A percentile compares a stretch with the other conserved stretches of the same genome.
Conservation (phyloP, 2,113 vertebrate species). For the Actinemys pallida region DNA sequence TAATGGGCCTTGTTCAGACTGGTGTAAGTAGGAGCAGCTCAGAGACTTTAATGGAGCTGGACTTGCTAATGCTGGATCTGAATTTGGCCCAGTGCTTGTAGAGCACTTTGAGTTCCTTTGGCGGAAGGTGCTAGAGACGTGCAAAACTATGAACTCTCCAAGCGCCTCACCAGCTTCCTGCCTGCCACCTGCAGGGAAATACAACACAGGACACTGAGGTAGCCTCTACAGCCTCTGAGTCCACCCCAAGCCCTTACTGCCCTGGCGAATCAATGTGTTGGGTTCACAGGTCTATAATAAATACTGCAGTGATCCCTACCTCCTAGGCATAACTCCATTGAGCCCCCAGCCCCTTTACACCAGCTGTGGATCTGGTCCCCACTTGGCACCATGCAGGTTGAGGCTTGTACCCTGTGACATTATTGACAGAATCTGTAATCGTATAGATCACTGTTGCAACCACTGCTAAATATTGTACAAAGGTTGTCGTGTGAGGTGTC, state of each 20-base stretch:
- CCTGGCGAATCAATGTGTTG: not conserved
- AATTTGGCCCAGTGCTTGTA: not conserved
- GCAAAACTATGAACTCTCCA: not conserved
- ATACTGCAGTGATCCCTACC: not conserved
- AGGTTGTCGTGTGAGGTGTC: too few species aligned
- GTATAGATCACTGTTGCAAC: too few species aligned
- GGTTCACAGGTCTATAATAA: not conserved
- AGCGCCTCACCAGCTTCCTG: not conserved
- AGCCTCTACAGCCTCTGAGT: not conserved
- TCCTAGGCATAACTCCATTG: not conserved
- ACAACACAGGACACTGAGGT: not conserved
- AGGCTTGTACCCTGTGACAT: accelerated
- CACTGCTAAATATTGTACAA: too few species aligned
- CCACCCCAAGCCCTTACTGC: not conserved
- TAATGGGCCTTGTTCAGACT: not conserved
- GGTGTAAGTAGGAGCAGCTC: not conserved
- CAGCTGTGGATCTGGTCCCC: not conserved
- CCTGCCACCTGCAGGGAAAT: not conserved
- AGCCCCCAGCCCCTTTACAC: not conserved
- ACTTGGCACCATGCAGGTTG: accelerated
- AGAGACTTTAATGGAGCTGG: not conserved
- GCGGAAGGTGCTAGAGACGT: not conserved
- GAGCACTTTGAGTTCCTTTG: not conserved
- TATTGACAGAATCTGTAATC: too few species aligned
- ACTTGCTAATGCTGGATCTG: not conserved